Evolutionary conservation across 2,113 vertebrate genomes (phyloP), one percentile per base, ranked within the genome.

Genomic region (Bubo blakistoni): DNA sequence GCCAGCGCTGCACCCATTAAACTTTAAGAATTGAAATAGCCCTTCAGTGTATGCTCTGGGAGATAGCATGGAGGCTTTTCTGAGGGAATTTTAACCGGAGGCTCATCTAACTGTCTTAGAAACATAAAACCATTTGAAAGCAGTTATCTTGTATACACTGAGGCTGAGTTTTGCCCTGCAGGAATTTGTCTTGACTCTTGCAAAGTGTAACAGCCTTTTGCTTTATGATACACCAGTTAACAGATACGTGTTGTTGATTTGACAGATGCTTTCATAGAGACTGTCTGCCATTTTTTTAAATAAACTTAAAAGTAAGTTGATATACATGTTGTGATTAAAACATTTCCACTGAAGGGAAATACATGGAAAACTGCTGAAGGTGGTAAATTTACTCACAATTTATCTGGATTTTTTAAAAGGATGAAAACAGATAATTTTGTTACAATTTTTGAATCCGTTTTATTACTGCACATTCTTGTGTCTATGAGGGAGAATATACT

Each of bases 1-100:
- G 34, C 44, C 44, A 62, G 9, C 0, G 1, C 38, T 85, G 25
- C 0, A 1, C 27, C 14, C 13, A 2, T 72, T 71, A 66, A 19
- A 8, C 32, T 49, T 47, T 42, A 69, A 62, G 66, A 46, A 16
- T 16, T 17, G 34, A 61, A 81, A 30, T 1, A 44, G 27, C 44
- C 40, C n/a, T 57, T 40, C 38, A 18, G 7, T 7, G 20, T 22
- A 11, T 21, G 26, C 40, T 65, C 24, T 78, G 73, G 69, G 77
- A 18, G 77, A 18, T 16, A 71, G 42, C 42, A 58, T 0, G 1
- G n/a, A 62, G 59, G 27, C 42, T 89, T 81, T 95, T 42, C 63
- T 27, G 54, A 82, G 74, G 49, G 76, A 72, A 42, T 86, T 72
- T 52, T 66, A 58, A 42, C 29, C 34, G 24, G 65, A 81, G 16